Evolutionary conservation across 2,113 vertebrate species (phyloP).

Genomic region (Pedetes capensis): DNA sequence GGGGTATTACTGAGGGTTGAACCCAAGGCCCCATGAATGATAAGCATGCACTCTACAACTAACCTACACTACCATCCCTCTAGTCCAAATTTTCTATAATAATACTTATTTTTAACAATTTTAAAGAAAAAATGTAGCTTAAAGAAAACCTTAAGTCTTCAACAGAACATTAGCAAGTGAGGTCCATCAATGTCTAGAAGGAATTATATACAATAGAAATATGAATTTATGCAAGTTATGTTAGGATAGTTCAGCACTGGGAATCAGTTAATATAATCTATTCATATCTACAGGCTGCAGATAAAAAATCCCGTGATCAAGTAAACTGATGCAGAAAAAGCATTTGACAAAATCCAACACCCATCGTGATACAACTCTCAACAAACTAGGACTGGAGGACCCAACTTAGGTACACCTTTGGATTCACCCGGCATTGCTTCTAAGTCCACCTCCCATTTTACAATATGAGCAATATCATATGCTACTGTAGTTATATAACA

Average conservation of each 20-base stretch:
- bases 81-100: conserved; percentile 9
- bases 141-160: neutral
- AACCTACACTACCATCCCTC: neutral
- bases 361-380: neutral
- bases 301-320: neutral
- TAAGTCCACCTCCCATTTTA: neutral
- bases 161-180: neutral
- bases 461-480: neutral
- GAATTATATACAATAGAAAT: neutral
- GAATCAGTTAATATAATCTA: neutral
- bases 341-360: neutral
- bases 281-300: neutral
- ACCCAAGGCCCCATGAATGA: neutral
- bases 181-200: neutral
- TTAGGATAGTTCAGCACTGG: neutral
- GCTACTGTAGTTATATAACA: neutral
- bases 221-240: neutral
- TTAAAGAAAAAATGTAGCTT: neutral
- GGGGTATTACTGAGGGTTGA: neutral
- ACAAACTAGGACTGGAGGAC: neutral
- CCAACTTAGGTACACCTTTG: neutral
- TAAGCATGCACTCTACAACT: neutral
- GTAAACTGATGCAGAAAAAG: neutral
- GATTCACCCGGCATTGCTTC: neutral
- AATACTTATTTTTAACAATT: neutral